Conservation (phyloP, 2,797 vertebrate species). For the Choloepus didactylus region DNA sequence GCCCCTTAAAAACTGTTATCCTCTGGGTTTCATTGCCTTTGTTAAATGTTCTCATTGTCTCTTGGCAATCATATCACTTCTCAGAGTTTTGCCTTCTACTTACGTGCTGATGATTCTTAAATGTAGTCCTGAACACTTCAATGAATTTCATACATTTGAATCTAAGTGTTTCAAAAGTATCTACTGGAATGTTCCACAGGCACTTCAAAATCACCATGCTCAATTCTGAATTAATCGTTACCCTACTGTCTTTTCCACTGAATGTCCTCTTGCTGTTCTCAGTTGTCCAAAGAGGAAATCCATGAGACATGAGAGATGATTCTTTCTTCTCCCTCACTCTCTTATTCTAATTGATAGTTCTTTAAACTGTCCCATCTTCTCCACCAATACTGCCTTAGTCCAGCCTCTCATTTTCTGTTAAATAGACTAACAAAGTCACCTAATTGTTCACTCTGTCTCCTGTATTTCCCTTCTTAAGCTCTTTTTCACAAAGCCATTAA, state of each 20-base stretch:
- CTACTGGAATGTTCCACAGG: neutral
- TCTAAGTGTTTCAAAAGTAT: neutral
- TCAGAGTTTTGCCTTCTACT: neutral
- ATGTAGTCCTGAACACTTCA: neutral
- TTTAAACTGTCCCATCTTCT: neutral
- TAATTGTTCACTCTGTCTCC: accelerated
- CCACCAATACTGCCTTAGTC: accelerated
- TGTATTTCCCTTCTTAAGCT: accelerated
- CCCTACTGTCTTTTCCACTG: accelerated
- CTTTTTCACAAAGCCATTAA: accelerated
- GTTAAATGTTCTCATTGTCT: neutral
- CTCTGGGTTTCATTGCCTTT: neutral
- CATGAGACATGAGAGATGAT: accelerated
- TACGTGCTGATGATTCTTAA: neutral
- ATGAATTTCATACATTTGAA: neutral
- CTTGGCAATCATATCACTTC: neutral
- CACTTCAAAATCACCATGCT: neutral
- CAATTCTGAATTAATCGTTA: neutral
- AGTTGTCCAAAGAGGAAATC: neutral
- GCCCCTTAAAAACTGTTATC: neutral
- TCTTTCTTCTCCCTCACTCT: neutral
- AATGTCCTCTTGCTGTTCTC: neutral
- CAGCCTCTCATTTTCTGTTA: neutral
- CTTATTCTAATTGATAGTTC: neutral
- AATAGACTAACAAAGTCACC: no score